Conservation (phyloP, 2,888 invertebrate genomes). For the Hydrotaea cyrtoneurina region DNA sequence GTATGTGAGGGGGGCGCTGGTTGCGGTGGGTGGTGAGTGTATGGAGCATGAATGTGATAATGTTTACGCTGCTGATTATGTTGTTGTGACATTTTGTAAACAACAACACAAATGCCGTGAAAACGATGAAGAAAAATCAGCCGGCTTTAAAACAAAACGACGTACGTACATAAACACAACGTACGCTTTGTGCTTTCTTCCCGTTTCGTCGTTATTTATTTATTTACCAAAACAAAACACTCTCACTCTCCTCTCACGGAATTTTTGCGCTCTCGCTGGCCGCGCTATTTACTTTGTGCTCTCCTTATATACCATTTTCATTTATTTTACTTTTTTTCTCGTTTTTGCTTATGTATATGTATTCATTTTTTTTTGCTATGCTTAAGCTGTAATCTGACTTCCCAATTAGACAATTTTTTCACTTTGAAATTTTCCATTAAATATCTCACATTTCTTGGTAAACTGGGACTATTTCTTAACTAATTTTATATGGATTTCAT, state of each 20-base stretch:
- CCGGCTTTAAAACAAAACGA: constrained; percentile 24
- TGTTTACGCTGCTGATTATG: constrained; percentile 65
- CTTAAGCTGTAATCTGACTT: constrained; percentile 66
- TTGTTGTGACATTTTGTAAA: constrained; percentile 64
- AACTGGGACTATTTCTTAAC: constrained; percentile 37
- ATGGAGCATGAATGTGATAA: constrained; percentile 65
- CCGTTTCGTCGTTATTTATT: constrained; percentile 53
- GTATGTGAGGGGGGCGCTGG: constrained; percentile 41
- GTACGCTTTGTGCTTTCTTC: not conserved
- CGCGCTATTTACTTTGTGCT: constrained; percentile 51
- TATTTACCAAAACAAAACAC: constrained; percentile 64
- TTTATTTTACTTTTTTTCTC: constrained; percentile 42
- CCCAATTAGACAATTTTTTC: constrained; percentile 67
- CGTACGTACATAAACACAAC: constrained; percentile 17
- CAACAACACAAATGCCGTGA: constrained; percentile 39
- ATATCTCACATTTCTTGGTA: constrained; percentile 57
- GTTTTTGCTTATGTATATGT: constrained; percentile 54
- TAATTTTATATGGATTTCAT: constrained; percentile 5
- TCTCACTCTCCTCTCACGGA: constrained; percentile 53
- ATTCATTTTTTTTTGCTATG: constrained; percentile 59
- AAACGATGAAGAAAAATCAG: not conserved
- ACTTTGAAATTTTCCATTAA: constrained; percentile 62
- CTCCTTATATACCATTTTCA: constrained; percentile 63
- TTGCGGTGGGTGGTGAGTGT: constrained; percentile 58
- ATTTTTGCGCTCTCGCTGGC: constrained; percentile 51